Percentiles rank a stretch among this genome's conserved stretches.
Conservation (phyloP, 1,140 invertebrate species). For the Apis dorsata region DNA sequence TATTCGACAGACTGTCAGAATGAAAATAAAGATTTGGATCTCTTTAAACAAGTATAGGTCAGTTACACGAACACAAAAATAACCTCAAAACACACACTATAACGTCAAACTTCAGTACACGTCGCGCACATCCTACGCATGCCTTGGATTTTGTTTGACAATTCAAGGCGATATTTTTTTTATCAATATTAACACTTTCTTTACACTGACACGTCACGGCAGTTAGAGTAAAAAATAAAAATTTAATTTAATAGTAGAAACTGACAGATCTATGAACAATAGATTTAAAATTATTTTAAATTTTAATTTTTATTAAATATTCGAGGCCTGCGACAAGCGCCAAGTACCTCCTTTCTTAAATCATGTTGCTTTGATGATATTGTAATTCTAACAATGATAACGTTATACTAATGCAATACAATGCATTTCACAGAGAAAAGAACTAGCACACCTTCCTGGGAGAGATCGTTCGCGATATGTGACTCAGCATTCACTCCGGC, state of each 20-base stretch:
- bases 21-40: constrained; percentile 65
- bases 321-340: constrained; percentile 48
- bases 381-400: constrained; percentile 13
- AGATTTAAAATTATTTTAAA: constrained; percentile 5
- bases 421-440: constrained; percentile 59
- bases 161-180: constrained; percentile 15
- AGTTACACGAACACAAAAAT: constrained; percentile 72
- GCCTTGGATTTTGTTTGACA: constrained; percentile 47
- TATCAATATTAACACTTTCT: constrained; percentile 20
- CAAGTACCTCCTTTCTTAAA: constrained; percentile 31
- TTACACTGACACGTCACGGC: constrained; percentile 31
- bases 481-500: constrained; percentile 71
- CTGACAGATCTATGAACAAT: constrained; percentile 37
- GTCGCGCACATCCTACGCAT: constrained; percentile 52
- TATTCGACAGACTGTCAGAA: constrained; percentile 53
- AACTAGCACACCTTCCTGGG: constrained; percentile 61
- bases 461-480: constrained; percentile 70
- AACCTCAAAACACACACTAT: constrained; percentile 72
- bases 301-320: constrained; percentile 15
- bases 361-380: constrained; percentile 25
- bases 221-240: neutral
- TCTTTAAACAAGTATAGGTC: constrained; percentile 66
- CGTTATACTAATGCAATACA: constrained; percentile 20
- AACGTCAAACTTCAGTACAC: constrained; percentile 56
- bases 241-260: constrained; percentile 7